Conservation (phyloP, 64 coral and sea anemone species). For the Trachythela sp. region DNA sequence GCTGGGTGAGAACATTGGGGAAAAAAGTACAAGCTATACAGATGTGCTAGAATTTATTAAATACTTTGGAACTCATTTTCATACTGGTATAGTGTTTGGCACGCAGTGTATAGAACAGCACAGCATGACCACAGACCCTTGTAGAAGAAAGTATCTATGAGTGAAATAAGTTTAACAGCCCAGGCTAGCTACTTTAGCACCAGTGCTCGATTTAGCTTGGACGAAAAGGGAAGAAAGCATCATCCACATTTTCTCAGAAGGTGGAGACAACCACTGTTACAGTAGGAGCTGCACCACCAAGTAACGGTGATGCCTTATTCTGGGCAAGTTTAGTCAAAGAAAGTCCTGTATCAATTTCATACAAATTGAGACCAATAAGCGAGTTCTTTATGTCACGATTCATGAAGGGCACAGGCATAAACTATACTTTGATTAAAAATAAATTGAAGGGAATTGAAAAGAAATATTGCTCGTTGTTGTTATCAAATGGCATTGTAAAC, state of each 20-base stretch:
- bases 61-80: constrained; percentile 49
- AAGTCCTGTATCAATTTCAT: background rate
- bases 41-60: constrained; percentile 28
- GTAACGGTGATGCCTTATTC: background rate
- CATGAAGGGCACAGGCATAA: background rate
- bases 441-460: background rate
- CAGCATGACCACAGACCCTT: background rate
- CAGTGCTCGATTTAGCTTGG: background rate
- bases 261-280: background rate
- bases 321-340: background rate
- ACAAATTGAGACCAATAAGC: background rate
- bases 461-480: background rate
- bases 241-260: background rate
- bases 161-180: background rate
- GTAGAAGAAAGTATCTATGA: background rate
- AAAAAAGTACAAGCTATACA: background rate
- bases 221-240: background rate
- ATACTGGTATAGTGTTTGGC: constrained; percentile 22
- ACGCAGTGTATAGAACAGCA: background rate
- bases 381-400: background rate
- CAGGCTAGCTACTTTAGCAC: background rate
- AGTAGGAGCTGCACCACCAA: background rate
- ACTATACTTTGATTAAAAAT: background rate
- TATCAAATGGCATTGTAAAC: background rate
- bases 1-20: constrained; percentile 26